Conservation (phyloP, 2,888 invertebrate species). For the Tipula unca region DNA sequence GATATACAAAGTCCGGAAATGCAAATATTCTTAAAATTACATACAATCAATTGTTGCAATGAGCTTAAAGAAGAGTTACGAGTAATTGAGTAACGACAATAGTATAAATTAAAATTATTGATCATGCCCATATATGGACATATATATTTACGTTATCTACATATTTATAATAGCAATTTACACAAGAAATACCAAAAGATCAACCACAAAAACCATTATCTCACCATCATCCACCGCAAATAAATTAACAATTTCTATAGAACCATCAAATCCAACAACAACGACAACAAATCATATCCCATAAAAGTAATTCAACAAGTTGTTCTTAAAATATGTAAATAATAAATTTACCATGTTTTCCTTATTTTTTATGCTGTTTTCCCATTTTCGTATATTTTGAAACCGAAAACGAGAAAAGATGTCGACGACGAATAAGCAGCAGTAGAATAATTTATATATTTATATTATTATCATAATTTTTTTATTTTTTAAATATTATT, state of each 20-base stretch:
- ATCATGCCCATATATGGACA: too few relatives aligned
- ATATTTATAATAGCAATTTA: too few relatives aligned
- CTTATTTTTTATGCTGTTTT: not conserved
- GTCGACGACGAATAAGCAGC: not conserved
- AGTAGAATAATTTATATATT: not conserved
- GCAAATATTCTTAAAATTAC: too few relatives aligned
- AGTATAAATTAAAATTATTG: too few relatives aligned
- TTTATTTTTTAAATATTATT: not conserved
- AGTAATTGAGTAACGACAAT: too few relatives aligned
- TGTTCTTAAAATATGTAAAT: not conserved
- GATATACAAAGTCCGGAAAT: too few relatives aligned
- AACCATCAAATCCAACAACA: not conserved
- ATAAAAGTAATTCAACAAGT: not conserved
- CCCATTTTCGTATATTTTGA: not conserved
- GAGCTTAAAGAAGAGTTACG: too few relatives aligned
- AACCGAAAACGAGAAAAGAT: not conserved
- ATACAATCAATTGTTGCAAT: too few relatives aligned
- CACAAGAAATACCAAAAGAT: not conserved
- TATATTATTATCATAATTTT: not conserved
- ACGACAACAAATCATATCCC: not conserved
- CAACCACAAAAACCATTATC: not conserved
- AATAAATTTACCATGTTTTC: not conserved
- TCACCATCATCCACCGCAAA: not conserved
- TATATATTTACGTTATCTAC: too few relatives aligned
- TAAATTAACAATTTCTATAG: not conserved